Percentiles rank a stretch among this genome's conserved stretches.
These are phyloP conservation scores for Propithecus deckenii DNA, from an alignment of 2,797 vertebrate genomes.

Conservation along the genomic window DNA sequence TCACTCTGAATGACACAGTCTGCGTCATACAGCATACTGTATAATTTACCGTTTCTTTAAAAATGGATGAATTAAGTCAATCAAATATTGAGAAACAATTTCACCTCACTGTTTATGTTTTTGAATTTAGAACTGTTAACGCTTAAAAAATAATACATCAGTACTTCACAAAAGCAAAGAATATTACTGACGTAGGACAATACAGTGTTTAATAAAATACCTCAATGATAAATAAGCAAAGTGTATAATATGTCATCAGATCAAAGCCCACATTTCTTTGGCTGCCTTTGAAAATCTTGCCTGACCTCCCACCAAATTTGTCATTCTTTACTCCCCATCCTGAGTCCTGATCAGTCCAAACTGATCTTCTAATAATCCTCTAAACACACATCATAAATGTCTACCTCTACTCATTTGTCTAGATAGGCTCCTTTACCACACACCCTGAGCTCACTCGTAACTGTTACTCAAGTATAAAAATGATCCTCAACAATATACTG, in stretches of 20 bases:
- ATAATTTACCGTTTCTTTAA: not conserved
- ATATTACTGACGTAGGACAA: not conserved
- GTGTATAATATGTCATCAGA: not conserved
- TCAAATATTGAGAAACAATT: not conserved
- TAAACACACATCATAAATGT: not conserved
- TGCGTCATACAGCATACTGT: not conserved
- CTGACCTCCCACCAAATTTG: not conserved
- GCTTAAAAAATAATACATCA: not conserved
- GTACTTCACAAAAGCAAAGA: not conserved
- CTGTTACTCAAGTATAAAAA: not conserved
- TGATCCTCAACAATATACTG: not conserved
- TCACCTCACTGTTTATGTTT: not conserved
- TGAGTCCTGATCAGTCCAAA: not conserved
- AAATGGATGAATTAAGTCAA: not conserved
- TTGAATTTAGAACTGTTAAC: not conserved
- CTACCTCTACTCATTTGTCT: not conserved
- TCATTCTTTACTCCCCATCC: not conserved
- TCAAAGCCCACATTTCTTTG: not conserved
- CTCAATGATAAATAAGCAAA: not conserved
- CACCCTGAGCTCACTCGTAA: not conserved
- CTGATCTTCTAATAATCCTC: not conserved
- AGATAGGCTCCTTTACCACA: not conserved
- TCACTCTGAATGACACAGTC: constrained; percentile 53
- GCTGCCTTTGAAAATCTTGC: not conserved
- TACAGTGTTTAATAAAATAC: not conserved